Evolutionary conservation across 2,113 vertebrate species (phyloP), one percentile per base, ranked within the genome.

Genomic region (Pachypanchax playfairii): DNA sequence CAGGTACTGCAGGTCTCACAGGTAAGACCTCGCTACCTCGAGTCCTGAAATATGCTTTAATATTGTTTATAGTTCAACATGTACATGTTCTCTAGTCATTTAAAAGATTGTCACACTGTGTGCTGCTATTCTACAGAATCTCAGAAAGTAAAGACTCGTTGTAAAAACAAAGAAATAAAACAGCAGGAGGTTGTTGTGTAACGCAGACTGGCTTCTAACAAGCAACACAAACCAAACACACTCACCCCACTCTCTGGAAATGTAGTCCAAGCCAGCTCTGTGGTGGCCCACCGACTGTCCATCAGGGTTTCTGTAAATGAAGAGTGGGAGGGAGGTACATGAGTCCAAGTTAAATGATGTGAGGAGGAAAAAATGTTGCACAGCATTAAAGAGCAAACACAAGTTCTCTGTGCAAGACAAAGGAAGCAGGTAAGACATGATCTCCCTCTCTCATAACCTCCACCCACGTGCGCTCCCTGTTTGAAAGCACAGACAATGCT

Each of bases 181-280:
- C 88, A 82, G 89, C 80, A 73, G 87, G 89, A 82, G 88, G 84
- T 61, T 56, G 79, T 63, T 65, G 75, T 72, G 85, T 63, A 65
- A 83, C 79, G 70, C 77, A 71, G 74, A 76, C 76, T 62, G 84
- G 78, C 84, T 77, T 74, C 88, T 88, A 90, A 85, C 68, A 77
- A 83, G 79, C 85, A 77, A 61, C 77, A 80, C 26, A 65, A 59
- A 66, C 60, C 56, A 58, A 33, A 72, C 5, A 31, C 39, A 91
- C 96, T 97, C 92, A 99, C 97, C 94, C 97, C 97, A 3, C 94
- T 96, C 84, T 99, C 96, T 0, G 97, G 97, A 91, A 97, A 95
- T 58, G 95, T 93, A 52, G 95, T 97, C 96, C 97, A 99, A 0
- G 95, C 95, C 88, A 99, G 87, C 90, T 99, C 97, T 65, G 97